These are phyloP conservation scores for Esox lucius DNA, from an alignment of 2,797 vertebrate species.

Conservation along the genomic window DNA sequence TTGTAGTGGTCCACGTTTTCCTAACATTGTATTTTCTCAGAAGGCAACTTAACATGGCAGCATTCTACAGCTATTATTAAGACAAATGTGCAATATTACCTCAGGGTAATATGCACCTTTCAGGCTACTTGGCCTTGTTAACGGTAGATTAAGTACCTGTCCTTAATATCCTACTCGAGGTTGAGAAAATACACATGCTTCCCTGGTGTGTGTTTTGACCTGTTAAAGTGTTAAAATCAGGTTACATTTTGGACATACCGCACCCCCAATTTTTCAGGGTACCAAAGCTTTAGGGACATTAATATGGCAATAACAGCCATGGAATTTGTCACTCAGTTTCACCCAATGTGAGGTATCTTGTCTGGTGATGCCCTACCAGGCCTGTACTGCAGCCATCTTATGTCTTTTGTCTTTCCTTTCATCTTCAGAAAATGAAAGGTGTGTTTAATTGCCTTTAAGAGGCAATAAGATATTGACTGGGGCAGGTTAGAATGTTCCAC, in stretches of 20 bases:
- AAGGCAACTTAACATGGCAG: background rate
- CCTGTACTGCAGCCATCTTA: no score
- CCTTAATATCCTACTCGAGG: slow-evolving; percentile 24
- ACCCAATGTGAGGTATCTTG: no score
- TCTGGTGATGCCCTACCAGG: no score
- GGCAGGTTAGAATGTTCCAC: no score
- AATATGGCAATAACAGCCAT: no score
- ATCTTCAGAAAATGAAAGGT: no score
- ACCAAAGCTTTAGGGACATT: no score
- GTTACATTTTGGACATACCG: slow-evolving; percentile 33
- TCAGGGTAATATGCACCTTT: slow-evolving; percentile 19
- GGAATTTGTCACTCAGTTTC: no score
- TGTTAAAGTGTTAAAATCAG: slow-evolving; percentile 45
- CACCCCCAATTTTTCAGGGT: no score
- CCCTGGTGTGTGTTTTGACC: slow-evolving; percentile 28
- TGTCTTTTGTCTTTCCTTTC: no score
- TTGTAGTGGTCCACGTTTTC: background rate
- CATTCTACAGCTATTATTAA: slow-evolving; percentile 10
- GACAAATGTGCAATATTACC: slow-evolving; percentile 20
- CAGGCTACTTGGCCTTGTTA: slow-evolving; percentile 29
- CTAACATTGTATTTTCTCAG: background rate
- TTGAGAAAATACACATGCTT: slow-evolving; percentile 10
- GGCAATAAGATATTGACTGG: no score
- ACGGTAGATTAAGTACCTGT: slow-evolving; percentile 35
- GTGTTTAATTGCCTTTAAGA: no score